Conservation (phyloP, 2,797 vertebrate genomes). For the Mormyrops boulengeri region DNA sequence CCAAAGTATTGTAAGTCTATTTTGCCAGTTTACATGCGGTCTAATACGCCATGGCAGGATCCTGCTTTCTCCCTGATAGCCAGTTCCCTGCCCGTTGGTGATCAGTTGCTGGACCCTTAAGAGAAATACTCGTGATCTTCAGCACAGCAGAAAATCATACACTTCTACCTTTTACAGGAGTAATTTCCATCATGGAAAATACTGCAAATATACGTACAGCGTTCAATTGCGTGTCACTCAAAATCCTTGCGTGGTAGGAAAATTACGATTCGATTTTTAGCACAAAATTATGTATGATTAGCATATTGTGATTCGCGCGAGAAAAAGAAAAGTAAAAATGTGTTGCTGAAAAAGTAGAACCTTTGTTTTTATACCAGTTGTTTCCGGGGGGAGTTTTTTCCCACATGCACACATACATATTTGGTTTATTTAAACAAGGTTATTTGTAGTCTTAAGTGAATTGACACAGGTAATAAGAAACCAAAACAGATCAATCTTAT, state of each 20-base stretch:
- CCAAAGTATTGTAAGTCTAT: neutral
- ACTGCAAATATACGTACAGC: neutral
- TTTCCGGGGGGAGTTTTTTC: neutral
- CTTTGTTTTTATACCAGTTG: neutral
- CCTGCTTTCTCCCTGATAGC: neutral
- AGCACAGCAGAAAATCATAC: neutral
- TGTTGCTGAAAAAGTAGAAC: neutral
- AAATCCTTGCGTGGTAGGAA: neutral
- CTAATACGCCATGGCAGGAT: neutral
- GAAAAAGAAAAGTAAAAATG: neutral
- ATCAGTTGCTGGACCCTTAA: neutral
- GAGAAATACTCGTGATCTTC: neutral
- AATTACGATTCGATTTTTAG: neutral
- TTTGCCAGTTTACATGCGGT: neutral
- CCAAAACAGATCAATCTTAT: neutral
- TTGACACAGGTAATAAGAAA: neutral
- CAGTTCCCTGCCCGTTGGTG: neutral
- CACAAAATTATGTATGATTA: neutral
- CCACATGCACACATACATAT: neutral
- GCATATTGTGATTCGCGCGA: neutral
- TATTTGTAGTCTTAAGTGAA: neutral
- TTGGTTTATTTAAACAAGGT: neutral
- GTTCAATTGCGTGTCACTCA: neutral
- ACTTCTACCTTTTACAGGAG: neutral
- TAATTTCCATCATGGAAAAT: neutral